phyloP scores from a whole-genome alignment of 2,888 invertebrate species.

The Tetragonisca angustula region DNA sequence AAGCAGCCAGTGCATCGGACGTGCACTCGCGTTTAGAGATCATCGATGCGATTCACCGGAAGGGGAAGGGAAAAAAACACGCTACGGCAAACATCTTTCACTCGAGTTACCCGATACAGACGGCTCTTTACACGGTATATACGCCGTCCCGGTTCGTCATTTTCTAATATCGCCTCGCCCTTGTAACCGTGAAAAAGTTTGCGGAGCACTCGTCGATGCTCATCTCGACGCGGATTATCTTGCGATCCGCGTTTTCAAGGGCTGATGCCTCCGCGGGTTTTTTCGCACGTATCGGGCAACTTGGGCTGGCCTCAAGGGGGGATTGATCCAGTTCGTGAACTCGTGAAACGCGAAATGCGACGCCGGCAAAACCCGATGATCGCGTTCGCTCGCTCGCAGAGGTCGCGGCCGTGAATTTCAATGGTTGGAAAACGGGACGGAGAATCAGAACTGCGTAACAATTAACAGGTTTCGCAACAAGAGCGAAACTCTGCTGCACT shows the following conservation, averaged over 20 bases:
- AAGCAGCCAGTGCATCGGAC: neutral
- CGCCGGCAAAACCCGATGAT: conserved; percentile 20
- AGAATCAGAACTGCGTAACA: neutral
- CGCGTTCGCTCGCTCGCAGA: neutral
- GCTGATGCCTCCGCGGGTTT: neutral
- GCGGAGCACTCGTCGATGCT: conserved; percentile 23
- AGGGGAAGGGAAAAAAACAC: neutral
- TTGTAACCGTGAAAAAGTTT: conserved; percentile 20
- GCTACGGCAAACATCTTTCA: conserved; percentile 10
- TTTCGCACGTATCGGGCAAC: conserved; percentile 22
- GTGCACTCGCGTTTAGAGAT: conserved; percentile 9
- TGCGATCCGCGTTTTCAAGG: neutral
- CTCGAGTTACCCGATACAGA: conserved; percentile 9
- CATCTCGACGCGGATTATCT: conserved; percentile 24
- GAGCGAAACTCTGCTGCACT: neutral
- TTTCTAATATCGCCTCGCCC: conserved; percentile 38
- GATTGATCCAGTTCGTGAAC: conserved; percentile 41
- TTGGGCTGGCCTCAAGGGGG: neutral
- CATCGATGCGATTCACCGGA: neutral
- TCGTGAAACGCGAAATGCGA: conserved; percentile 3
- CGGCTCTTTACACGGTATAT: neutral
- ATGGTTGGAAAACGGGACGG: conserved; percentile 1
- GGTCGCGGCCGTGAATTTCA: conserved; percentile 58
- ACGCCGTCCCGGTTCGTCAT: neutral
- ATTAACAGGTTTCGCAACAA: neutral